Base-by-base conservation (phyloP, 2,113 vertebrate genomes). In the Alouatta palliata region DNA sequence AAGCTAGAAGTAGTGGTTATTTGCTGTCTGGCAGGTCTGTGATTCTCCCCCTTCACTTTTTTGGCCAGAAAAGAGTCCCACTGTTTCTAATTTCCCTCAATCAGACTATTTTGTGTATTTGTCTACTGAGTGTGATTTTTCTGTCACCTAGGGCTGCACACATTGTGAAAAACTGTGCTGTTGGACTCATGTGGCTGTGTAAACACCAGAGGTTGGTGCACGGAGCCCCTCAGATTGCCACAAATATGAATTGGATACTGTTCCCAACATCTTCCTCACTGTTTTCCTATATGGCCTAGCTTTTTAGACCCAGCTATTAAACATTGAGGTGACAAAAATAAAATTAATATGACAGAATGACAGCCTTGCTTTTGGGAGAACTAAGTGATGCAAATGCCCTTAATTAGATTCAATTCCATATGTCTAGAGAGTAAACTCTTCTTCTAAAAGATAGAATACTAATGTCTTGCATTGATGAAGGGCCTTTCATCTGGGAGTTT, bases 331-430 rank as follows among this genome's bases (percentile, higher is more conserved):
- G 77, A 93, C 89, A 98, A 79, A 97, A 96, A 96, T 77, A 90
- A 95, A 97, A 87, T 96, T 96, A 96, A 91, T 95, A 86, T 95
- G 93, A 94, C 89, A 98, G 81, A 96, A 96, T 95, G 94, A 90
- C 93, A 97, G 75, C 94, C 79, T 96, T 47, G 11, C 79, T 96
- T 96, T 97, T 87, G 21, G 89, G 95, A 91, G 79, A 93, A 93
- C 58, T 96, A 96, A 97, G 84, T 91, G 96, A 97, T 94, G 93
- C 91, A 97, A 97, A 97, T 96, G 64, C 21, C 52, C 88, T 97
- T 98, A 98, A 97, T 97, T 97, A 92, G 81, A 96, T 96, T 96
- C 85, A 75, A 80, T 94, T 95, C 95, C 83, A 96, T 94, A 95
- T 97, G 81, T 86, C 61, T 93, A 90, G 64, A 96, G 66, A 97